A percentile compares a stretch with the other conserved stretches of the same genome.
These are phyloP conservation scores for Bombus haemorrhoidalis DNA, from an alignment of 1,140 invertebrate genomes.

Conservation along the genomic window DNA sequence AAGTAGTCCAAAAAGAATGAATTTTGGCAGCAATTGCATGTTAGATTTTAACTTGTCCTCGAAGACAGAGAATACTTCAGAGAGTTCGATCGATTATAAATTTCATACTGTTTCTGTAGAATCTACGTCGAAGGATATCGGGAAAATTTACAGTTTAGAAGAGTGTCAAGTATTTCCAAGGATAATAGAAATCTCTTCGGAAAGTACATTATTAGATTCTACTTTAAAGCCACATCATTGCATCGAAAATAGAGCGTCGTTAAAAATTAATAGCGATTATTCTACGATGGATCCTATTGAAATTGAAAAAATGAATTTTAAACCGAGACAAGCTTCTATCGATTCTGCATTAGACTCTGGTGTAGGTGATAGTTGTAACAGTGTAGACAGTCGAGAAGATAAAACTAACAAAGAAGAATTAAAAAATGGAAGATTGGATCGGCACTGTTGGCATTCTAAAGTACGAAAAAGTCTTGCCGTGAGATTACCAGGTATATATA, in stretches of 20 bases:
- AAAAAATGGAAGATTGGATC: conserved; percentile 69
- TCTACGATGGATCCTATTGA: neutral
- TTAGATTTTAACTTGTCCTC: conserved; percentile 7
- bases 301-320: conserved; percentile 71
- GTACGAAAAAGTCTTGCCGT: conserved; percentile 84
- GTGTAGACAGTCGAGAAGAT: conserved; percentile 76
- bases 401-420: conserved; percentile 64
- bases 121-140: conserved; percentile 67
- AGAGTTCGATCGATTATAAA: conserved; percentile 43
- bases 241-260: neutral
- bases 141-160: conserved; percentile 71
- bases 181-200: conserved; percentile 53
- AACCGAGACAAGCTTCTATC: conserved; percentile 82
- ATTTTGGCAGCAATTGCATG: conserved; percentile 55
- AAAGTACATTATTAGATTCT: conserved; percentile 21
- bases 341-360: conserved; percentile 84
- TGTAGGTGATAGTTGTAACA: conserved; percentile 83
- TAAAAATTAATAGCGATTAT: conserved; percentile 7
- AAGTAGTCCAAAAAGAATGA: conserved; percentile 77
- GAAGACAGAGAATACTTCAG: neutral
- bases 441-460: conserved; percentile 84
- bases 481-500: conserved; percentile 83
- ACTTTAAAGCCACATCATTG: conserved; percentile 23
- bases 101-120: conserved; percentile 62
- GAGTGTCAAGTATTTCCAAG: conserved; percentile 80